Evolutionary conservation across 30 jellyfish, hydroid and myxozoan species (phyloP), one percentile per base, ranked within the genome.

Genomic region (Turritopsis dohrnii): DNA sequence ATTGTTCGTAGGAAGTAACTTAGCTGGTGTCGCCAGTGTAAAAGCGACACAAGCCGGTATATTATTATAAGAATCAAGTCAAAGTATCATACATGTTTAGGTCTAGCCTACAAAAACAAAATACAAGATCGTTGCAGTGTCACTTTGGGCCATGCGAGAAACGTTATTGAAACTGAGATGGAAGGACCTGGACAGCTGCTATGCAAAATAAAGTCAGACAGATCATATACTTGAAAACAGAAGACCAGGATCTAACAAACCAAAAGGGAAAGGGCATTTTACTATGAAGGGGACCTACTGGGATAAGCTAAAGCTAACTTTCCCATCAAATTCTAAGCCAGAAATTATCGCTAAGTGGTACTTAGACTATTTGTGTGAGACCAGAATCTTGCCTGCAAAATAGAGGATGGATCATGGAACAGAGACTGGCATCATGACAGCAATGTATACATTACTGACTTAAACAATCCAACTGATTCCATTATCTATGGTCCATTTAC

Each of bases 301-400:
- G 81, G 90, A 24, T 81, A 88, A 88, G 79, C 82, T 88, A 41
- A 88, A 81, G 96, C 18, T n/a, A 30, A 88, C 91, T 8, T 88
- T 74, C 72, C 96, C 96, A 19, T 76, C 82, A 16, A 88, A 83
- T 66, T 88, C 92, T 29, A 87, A 88, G 29, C 96, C 96, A 7
- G 52, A 28, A n/a, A 8, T 83, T 1, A 77, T 83, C 18, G 91
- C 86, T 22, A 28, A 71, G 27, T 88, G 96, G 96, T 88, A 88
- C 76, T 54, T 88, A 17, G 96, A 88, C 52, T 54, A 28, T 66
- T 52, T 87, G 4, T 54, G 66, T 23, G 86, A 65, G 84, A 82
- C 76, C 19, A 54, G 69, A 66, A 41, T 27, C 71, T 28, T 83
- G 54, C 86, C 96, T 20, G n/a, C 60, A 21, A 5, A 18, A 1